Conservation (phyloP, 2,888 invertebrate genomes). For the Hirtodrosophila trivittata region DNA sequence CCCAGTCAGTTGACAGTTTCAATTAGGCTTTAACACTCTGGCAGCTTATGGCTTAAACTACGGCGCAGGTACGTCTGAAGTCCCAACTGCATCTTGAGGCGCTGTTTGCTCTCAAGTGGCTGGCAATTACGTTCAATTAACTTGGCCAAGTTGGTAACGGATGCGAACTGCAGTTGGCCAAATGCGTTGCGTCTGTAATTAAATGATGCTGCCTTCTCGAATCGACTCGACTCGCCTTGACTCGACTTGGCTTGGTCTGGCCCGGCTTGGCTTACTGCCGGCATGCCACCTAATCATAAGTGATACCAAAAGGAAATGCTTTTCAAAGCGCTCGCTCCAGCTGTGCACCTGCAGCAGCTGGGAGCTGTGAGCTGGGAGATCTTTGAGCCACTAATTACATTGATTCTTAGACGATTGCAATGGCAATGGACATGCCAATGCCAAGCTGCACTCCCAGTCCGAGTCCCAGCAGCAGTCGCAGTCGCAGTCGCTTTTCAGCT, state of each 20-base stretch:
- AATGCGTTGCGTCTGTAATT: constrained; percentile 67
- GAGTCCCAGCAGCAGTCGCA: neutral
- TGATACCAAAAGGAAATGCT: constrained; percentile 77
- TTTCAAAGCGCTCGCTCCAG: constrained; percentile 44
- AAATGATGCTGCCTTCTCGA: constrained; percentile 61
- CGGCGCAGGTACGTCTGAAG: constrained; percentile 28
- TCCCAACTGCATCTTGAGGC: constrained; percentile 32
- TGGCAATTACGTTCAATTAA: constrained; percentile 77
- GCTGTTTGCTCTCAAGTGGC: constrained; percentile 71
- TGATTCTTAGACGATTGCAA: constrained; percentile 63
- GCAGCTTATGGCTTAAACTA: constrained; percentile 25
- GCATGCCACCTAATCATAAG: constrained; percentile 77
- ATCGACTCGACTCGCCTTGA: constrained; percentile 1
- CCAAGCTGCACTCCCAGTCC: constrained; percentile 3
- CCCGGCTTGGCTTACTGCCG: constrained; percentile 43
- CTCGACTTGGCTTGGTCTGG: constrained; percentile 5
- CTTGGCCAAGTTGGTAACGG: constrained; percentile 75
- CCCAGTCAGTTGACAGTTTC: constrained; percentile 55
- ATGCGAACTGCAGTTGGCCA: constrained; percentile 66
- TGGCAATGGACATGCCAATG: constrained; percentile 47
- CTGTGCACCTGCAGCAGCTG: constrained; percentile 42
- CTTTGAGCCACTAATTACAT: constrained; percentile 55
- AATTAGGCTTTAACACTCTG: constrained; percentile 61
- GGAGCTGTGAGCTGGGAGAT: constrained; percentile 6
- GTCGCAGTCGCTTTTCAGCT: constrained; percentile 3